phyloP scores from a whole-genome alignment of 1,140 invertebrate genomes.

The silkworm (Bombyx mori) region DNA sequence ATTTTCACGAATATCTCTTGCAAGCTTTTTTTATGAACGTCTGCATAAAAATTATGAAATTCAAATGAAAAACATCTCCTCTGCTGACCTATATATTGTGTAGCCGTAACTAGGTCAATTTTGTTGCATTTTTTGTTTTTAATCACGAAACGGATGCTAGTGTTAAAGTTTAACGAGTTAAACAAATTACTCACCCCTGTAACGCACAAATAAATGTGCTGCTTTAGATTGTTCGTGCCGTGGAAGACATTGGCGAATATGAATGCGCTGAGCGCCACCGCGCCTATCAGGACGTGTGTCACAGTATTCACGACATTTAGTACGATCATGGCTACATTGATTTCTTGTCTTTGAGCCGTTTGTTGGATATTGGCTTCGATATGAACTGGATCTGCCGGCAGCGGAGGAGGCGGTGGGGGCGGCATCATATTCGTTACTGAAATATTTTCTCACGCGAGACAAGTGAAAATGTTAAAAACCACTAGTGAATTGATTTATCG shows the following conservation, averaged over 20 bases:
- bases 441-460: neutral
- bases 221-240: constrained; percentile 4
- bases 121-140: too few relatives aligned
- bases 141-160: too few relatives aligned
- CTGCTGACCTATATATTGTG: too few relatives aligned
- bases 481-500: neutral
- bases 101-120: too few relatives aligned
- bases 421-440: constrained; percentile 5
- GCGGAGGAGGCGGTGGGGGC: constrained; percentile 12
- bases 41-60: too few relatives aligned
- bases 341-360: neutral
- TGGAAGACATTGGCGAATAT: constrained; percentile 13
- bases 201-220: constrained; percentile 24
- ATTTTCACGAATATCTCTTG: too few relatives aligned
- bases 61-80: too few relatives aligned
- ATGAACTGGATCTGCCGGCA: neutral
- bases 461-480: neutral
- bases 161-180: too few relatives aligned
- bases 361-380: neutral
- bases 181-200: constrained; percentile 22
- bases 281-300: constrained; percentile 22
- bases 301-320: constrained; percentile 18
- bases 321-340: constrained; percentile 7
- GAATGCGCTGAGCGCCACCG: constrained; percentile 16
- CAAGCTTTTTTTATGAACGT: too few relatives aligned